phyloP scores from a whole-genome alignment of 2,888 invertebrate species.

The Leptopilina syphax region DNA sequence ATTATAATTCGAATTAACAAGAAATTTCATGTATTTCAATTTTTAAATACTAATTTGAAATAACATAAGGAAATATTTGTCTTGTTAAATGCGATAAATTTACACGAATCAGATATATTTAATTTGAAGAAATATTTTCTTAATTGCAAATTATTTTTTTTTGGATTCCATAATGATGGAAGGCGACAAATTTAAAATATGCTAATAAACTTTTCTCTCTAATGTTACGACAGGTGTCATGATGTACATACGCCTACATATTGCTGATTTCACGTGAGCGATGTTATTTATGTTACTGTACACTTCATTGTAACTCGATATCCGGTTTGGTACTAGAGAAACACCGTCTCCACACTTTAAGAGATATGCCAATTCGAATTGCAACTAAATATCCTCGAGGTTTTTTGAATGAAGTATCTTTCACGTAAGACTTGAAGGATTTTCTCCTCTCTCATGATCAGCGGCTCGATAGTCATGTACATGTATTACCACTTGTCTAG shows the following conservation, averaged over 20 bases:
- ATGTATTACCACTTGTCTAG: conserved; percentile 55
- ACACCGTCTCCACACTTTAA: neutral
- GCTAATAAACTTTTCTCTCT: conserved; percentile 18
- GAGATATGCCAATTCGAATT: conserved; percentile 18
- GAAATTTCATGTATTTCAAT: no score
- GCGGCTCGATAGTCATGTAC: conserved; percentile 29
- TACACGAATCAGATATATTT: no score
- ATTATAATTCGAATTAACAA: no score
- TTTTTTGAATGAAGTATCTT: conserved; percentile 1
- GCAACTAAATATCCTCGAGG: conserved; percentile 27
- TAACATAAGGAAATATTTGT: no score
- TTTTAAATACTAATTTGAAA: no score
- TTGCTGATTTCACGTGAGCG: neutral
- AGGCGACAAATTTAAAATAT: neutral
- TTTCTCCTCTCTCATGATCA: conserved; percentile 12
- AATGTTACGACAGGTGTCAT: conserved; percentile 33
- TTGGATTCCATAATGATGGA: neutral
- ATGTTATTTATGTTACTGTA: conserved; percentile 15
- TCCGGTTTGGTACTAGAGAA: conserved; percentile 8
- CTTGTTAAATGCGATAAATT: no score
- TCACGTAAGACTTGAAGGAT: neutral
- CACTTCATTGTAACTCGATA: conserved; percentile 31
- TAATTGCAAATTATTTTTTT: neutral
- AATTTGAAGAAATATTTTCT: neutral
- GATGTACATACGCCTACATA: conserved; percentile 24